Percentiles rank a stretch among this genome's conserved stretches.
These are phyloP conservation scores for Campaea margaritaria DNA, from an alignment of 2,888 invertebrate genomes.

Conservation along the genomic window DNA sequence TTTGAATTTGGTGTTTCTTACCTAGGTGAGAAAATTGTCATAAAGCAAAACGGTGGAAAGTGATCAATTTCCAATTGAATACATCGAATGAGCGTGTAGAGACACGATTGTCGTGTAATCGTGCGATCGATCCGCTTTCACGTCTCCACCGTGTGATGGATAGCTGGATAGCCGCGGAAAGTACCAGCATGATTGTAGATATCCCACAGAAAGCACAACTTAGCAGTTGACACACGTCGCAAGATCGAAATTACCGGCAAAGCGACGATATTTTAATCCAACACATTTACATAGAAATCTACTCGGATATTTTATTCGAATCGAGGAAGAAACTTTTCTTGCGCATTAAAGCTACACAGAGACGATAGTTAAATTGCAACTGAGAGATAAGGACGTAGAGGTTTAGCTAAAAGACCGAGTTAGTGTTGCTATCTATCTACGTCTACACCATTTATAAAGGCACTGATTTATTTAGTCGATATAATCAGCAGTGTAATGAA, in stretches of 20 bases:
- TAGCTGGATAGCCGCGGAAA: conserved; percentile 59
- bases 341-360: conserved; percentile 5
- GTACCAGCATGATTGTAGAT: conserved; percentile 53
- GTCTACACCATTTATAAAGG: conserved; percentile 18
- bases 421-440: conserved; percentile 21
- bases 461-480: conserved; percentile 23
- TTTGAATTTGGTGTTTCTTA: no score
- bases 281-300: conserved; percentile 13
- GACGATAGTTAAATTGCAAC: conserved; percentile 9
- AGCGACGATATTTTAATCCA: conserved; percentile 34
- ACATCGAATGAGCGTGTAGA: conserved; percentile 49
- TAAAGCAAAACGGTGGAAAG: conserved; percentile 57
- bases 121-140: conserved; percentile 69
- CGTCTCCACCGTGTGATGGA: conserved; percentile 44
- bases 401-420: conserved; percentile 11
- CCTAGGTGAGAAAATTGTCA: conserved; percentile 8
- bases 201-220: conserved; percentile 44
- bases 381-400: conserved; percentile 6
- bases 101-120: conserved; percentile 64
- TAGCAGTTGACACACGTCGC: conserved; percentile 22
- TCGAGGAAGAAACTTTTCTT: conserved; percentile 22
- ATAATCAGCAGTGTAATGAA: conserved; percentile 23
- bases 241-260: conserved; percentile 46
- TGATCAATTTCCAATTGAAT: conserved; percentile 70
- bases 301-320: conserved; percentile 10